Evolutionary conservation across 2,888 invertebrate genomes (phyloP), one percentile per base, ranked within the genome.

Genomic region (Drosophila atroscutellata): DNA sequence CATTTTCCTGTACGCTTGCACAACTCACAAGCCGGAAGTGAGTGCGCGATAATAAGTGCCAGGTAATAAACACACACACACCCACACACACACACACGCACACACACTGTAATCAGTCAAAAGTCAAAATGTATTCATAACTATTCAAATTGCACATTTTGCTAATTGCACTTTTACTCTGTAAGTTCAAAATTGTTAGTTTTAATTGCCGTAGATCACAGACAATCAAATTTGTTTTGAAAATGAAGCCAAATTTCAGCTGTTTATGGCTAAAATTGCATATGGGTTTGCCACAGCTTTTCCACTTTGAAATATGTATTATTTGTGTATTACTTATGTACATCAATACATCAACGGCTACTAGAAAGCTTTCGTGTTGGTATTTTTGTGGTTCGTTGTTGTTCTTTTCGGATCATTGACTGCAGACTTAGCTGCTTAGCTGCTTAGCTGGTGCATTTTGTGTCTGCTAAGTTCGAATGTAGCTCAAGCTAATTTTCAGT

Each of bases 21-120:
- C 73, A 47, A 63, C 47, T 63, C 36, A 20, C 58, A 34, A 56
- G 59, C 80, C 76, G 78, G 78, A 78, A 80, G 59, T 69, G 49
- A 49, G 18, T 56, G 30, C 37, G 60, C 42, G 58, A 59, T 72
- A 67, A 61, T 57, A 26, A 70, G 8, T 45, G 34, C n/a, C 28
- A 62, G 18, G 56, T 34, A 67, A 20, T 7, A 59, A 34, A 26
- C n/a, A 15, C 42, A 30, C 42, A 30, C n/a, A 62, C 13, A 45
- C 5, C 0, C 20, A 20, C 20, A 42, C 42, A 6, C 39, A 9
- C 9, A 26, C 3, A n/a, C 42, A 20, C 11, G 7, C 45, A 20
- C 45, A 45, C 20, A 45, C 7, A 7, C 3, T 20, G 20, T 15
- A 45, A 20, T 20, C 3, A 13, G 15, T 45, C 2, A 26, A 26